These are phyloP conservation scores for Leptinotarsa rubiginosa DNA, from an alignment of 2,888 invertebrate species.

Conservation along the genomic window DNA sequence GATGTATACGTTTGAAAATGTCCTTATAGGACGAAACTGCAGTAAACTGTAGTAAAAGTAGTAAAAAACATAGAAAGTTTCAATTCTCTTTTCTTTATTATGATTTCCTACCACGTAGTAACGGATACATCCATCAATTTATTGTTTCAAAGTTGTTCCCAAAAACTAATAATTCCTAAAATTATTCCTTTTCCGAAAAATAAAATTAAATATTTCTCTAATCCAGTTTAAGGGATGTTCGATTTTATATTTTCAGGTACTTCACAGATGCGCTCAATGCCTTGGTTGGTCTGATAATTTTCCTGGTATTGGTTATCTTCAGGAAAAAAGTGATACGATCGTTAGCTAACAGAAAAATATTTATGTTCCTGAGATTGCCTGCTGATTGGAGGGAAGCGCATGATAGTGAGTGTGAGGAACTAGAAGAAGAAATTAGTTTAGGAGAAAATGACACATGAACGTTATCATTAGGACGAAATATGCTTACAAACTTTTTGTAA, in stretches of 20 bases:
- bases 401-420: slow-evolving; percentile 67
- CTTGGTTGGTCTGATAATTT: slow-evolving; percentile 74
- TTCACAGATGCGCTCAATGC: slow-evolving; percentile 72
- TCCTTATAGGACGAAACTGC: too few relatives aligned
- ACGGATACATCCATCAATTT: too few relatives aligned
- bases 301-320: slow-evolving; percentile 72
- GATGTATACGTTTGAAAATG: too few relatives aligned
- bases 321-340: slow-evolving; percentile 69
- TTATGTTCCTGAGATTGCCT: slow-evolving; percentile 55
- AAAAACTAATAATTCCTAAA: too few relatives aligned
- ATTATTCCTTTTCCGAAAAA: too few relatives aligned
- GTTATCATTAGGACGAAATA: not conserved
- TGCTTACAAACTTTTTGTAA: not conserved
- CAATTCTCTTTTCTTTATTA: too few relatives aligned
- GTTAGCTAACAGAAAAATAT: slow-evolving; percentile 64
- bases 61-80: too few relatives aligned
- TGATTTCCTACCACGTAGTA: too few relatives aligned
- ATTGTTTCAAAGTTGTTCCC: too few relatives aligned
- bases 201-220: not conserved
- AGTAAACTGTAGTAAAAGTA: too few relatives aligned
- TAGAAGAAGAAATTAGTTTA: slow-evolving; percentile 41
- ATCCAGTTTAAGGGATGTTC: not conserved
- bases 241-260: slow-evolving; percentile 66
- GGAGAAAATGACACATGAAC: not conserved
- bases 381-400: slow-evolving; percentile 60